Evolutionary conservation across 2,113 vertebrate genomes (phyloP).

Genomic region (Excalfactoria chinensis): DNA sequence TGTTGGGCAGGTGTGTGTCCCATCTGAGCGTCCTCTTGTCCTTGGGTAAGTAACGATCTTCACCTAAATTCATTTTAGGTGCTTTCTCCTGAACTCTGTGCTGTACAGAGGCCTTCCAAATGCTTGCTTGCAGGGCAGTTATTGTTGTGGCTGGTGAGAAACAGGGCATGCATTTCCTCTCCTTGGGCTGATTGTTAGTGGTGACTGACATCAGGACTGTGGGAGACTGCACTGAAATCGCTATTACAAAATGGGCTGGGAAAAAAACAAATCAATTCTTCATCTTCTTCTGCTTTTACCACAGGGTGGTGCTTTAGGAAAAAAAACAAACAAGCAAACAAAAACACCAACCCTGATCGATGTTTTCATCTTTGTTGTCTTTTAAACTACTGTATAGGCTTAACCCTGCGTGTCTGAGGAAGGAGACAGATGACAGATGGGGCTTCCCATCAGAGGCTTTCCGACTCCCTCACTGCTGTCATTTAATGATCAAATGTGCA

Average conservation of each 20-base stretch:
- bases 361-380: neutral
- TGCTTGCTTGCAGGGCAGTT: neutral
- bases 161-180: neutral
- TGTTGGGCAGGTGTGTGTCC: neutral
- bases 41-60: neutral
- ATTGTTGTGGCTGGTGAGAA: neutral
- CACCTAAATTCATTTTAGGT: neutral
- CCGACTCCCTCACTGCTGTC: rapidly evolving
- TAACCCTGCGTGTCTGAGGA: neutral
- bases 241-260: rapidly evolving
- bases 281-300: neutral
- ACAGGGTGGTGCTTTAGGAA: neutral
- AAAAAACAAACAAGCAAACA: neutral
- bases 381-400: neutral
- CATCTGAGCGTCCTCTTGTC: neutral
- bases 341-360: rapidly evolving
- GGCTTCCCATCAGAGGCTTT: neutral
- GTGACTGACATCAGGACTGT: neutral
- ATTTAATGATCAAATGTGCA: rapidly evolving
- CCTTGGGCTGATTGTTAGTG: neutral
- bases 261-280: neutral
- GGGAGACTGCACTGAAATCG: neutral
- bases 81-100: neutral
- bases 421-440: neutral
- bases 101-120: neutral